Evolutionary conservation across 2,113 vertebrate genomes (phyloP).

Genomic region (Psammodynastes pulverulentus): DNA sequence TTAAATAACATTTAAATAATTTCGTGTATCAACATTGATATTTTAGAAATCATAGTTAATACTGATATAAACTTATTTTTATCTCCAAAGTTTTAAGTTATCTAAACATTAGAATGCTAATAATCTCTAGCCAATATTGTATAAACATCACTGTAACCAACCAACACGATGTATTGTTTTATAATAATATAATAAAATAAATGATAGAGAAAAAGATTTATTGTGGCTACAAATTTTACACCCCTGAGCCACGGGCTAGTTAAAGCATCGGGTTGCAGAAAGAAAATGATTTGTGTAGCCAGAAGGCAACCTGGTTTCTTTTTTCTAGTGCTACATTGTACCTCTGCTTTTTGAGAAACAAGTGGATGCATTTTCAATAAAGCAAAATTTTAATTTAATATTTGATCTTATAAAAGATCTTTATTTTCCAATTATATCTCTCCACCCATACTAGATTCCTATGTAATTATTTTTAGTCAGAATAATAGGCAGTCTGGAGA

Average conservation of each 20-base stretch:
- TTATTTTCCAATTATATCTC: neutral
- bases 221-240: neutral
- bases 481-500: neutral
- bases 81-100: neutral
- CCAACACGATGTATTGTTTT: neutral
- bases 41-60: neutral
- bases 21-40: neutral
- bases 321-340: neutral
- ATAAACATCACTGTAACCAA: neutral
- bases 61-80: neutral
- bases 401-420: neutral
- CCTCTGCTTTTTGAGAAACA: neutral
- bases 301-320: neutral
- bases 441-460: neutral
- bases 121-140: neutral
- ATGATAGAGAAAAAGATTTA: neutral
- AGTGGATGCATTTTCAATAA: neutral
- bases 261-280: neutral
- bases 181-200: neutral
- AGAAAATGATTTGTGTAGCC: neutral
- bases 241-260: neutral
- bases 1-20: neutral
- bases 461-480: neutral
- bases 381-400: neutral
- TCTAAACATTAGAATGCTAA: neutral